Evolutionary conservation across 2,113 vertebrate species (phyloP).

Genomic region (Murina feae): DNA sequence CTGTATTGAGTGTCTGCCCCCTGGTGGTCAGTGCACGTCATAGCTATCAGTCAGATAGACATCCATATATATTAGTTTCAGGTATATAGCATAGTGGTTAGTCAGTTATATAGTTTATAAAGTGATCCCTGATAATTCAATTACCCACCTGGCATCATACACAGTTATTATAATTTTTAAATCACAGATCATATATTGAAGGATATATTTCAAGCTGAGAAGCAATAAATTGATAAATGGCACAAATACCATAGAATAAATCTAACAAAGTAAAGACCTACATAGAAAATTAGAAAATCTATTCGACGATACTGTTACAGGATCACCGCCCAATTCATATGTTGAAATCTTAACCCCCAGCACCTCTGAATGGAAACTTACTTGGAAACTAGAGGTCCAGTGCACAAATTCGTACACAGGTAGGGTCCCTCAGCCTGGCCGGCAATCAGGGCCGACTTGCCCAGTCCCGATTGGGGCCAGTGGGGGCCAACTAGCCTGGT

Average conservation of each 20-base stretch:
- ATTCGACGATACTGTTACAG: neutral
- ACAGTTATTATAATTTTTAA: neutral
- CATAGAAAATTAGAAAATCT: neutral
- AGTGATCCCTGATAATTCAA: neutral
- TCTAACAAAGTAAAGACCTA: neutral
- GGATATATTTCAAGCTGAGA: neutral
- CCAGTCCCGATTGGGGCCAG: too few relatives aligned
- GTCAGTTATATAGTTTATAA: neutral
- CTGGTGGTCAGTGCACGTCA: too few relatives aligned
- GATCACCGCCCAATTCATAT: neutral
- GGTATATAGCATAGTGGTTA: neutral
- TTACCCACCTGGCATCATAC: neutral
- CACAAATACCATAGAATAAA: neutral
- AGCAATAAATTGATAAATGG: neutral
- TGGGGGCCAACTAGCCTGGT: too few relatives aligned
- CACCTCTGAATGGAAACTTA: neutral
- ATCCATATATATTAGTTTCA: neutral
- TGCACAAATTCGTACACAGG: too few relatives aligned
- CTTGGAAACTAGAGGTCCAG: neutral
- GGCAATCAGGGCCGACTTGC: too few relatives aligned
- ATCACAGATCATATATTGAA: neutral
- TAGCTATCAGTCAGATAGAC: too few relatives aligned
- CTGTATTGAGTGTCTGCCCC: too few relatives aligned
- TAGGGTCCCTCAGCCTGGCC: too few relatives aligned
- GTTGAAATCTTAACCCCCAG: neutral